These are phyloP conservation scores for Deroptyus accipitrinus DNA, from an alignment of 2,113 vertebrate species.

Conservation along the genomic window DNA sequence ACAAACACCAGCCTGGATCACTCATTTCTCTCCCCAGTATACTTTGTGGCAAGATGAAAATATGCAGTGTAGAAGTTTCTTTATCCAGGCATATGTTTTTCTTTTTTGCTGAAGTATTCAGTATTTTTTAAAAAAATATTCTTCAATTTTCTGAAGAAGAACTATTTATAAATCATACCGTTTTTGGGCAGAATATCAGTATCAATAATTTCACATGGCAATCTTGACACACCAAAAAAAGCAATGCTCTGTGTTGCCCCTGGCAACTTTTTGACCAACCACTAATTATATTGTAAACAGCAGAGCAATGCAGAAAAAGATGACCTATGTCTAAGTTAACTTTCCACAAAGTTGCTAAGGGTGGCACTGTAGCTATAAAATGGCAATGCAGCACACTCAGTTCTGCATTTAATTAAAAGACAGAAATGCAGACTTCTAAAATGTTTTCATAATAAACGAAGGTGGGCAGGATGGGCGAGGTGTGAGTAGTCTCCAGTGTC, in stretches of 20 bases:
- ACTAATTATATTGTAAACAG: constrained; percentile 34
- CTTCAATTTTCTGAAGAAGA: constrained; percentile 47
- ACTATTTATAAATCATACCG: constrained; percentile 23
- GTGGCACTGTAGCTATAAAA: neutral
- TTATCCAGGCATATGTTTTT: neutral
- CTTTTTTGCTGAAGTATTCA: constrained; percentile 23
- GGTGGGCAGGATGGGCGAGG: neutral
- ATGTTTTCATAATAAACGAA: neutral
- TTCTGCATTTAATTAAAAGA: neutral
- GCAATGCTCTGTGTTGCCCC: neutral
- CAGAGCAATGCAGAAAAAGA: constrained; percentile 18
- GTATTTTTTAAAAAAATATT: constrained; percentile 42
- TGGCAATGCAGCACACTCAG: neutral
- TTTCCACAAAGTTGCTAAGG: neutral
- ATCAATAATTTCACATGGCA: neutral
- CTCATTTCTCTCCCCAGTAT: constrained; percentile 24
- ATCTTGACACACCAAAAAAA: neutral
- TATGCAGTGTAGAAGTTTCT: constrained; percentile 25
- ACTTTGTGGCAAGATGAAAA: constrained; percentile 19
- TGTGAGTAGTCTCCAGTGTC: neutral
- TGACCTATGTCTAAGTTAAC: constrained; percentile 10
- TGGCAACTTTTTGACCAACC: neutral
- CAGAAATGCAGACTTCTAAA: constrained; percentile 3
- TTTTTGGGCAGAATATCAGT: neutral
- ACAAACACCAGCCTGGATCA: neutral